phyloP scores from a whole-genome alignment of 1,140 invertebrate species.

The Sarcophaga peregrina region DNA sequence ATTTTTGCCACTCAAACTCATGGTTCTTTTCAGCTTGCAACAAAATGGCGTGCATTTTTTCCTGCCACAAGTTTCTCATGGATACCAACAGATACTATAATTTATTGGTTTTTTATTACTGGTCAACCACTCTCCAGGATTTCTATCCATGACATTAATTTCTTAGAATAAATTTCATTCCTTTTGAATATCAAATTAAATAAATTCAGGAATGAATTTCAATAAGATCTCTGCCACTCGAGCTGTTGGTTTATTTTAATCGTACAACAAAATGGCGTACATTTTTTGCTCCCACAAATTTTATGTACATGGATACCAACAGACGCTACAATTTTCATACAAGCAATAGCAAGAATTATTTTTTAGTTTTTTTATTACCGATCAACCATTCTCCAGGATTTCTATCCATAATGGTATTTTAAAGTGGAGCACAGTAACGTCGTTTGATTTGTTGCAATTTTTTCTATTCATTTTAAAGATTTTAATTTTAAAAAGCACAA shows the following conservation, averaged over 20 bases:
- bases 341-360: too few species aligned
- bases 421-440: not conserved
- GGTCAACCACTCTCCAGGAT: not conserved
- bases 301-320: too few species aligned
- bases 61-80: too few species aligned
- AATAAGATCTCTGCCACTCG: not conserved
- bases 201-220: too few species aligned
- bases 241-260: not conserved
- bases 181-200: too few species aligned
- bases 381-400: not conserved
- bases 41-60: slow-evolving; percentile 19
- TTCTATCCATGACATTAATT: not conserved
- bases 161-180: too few species aligned
- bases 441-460: not conserved
- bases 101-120: not conserved
- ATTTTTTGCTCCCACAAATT: not conserved
- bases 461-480: not conserved
- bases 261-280: slow-evolving; percentile 3
- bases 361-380: not conserved
- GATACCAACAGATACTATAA: too few species aligned
- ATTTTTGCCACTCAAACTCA: not conserved
- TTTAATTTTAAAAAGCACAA: not conserved
- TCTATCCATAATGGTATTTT: not conserved
- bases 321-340: too few species aligned
- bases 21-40: not conserved